Conservation (phyloP, 2,113 vertebrate species). For the Sylvietta virens region DNA sequence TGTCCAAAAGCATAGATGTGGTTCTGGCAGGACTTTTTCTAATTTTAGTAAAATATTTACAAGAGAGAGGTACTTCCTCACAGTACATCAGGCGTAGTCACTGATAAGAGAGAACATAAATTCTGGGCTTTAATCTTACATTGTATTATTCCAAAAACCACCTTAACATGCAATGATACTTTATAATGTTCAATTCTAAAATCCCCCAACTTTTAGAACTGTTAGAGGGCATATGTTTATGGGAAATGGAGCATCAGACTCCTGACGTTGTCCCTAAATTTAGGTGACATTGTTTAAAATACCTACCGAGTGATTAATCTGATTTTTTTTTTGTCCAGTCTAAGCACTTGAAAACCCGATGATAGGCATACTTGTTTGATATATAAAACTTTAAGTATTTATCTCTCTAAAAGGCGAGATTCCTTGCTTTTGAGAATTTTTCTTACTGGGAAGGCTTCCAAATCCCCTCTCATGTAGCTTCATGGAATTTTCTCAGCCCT, state of each 20-base stretch:
- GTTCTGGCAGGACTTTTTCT: not conserved
- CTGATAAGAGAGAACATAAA: not conserved
- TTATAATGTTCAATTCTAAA: not conserved
- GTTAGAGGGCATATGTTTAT: not conserved
- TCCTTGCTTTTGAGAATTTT: constrained; percentile 61
- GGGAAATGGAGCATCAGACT: not conserved
- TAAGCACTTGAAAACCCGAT: not conserved
- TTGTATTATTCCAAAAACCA: not conserved
- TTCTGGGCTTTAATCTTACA: not conserved
- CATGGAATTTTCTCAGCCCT: constrained; percentile 71
- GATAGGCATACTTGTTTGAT: not conserved
- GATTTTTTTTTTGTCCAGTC: not conserved
- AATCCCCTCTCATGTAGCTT: constrained; percentile 58
- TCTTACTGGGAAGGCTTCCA: constrained; percentile 71
- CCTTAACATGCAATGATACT: not conserved
- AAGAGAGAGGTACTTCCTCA: not conserved
- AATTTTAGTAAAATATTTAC: not conserved
- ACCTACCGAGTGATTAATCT: not conserved
- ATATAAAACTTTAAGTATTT: constrained; percentile 58
- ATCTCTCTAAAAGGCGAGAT: constrained; percentile 32
- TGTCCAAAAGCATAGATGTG: not conserved
- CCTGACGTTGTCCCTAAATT: not conserved
- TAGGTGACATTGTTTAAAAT: not conserved
- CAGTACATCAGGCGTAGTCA: not conserved
- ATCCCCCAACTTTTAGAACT: accelerated